Evolutionary conservation across 2,113 vertebrate genomes (phyloP).

Genomic region (Anser brachyrhynchus): DNA sequence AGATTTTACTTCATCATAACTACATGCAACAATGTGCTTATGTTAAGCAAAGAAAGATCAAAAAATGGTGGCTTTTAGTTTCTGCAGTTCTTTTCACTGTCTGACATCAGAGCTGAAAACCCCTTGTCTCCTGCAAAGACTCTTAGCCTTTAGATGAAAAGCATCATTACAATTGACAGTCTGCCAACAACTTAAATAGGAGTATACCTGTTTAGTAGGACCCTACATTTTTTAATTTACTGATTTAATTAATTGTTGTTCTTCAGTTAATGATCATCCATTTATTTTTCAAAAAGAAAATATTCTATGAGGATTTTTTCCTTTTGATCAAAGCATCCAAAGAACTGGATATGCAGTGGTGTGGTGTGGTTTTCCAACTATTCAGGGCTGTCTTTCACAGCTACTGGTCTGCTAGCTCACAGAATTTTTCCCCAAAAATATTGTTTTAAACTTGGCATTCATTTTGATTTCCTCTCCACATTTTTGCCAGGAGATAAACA

Average conservation of each 20-base stretch:
- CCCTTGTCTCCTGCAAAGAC: background rate
- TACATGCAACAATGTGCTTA: background rate
- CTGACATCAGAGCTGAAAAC: background rate
- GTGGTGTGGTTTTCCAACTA: background rate
- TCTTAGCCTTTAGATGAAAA: background rate
- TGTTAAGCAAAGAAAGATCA: background rate
- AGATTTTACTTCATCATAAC: background rate
- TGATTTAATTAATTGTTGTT: background rate
- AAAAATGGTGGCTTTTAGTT: background rate
- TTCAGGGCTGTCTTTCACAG: background rate
- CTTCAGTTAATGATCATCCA: background rate
- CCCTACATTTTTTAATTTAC: background rate
- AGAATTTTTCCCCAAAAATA: background rate
- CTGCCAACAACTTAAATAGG: background rate
- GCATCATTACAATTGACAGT: background rate
- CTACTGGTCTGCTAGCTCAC: background rate
- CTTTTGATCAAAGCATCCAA: background rate
- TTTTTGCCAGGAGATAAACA: background rate
- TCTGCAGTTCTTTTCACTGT: background rate
- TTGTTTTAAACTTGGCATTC: background rate
- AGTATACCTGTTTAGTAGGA: background rate
- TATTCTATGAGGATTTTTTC: background rate
- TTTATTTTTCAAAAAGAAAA: background rate
- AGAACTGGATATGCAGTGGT: background rate
- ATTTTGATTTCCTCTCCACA: background rate